Evolutionary conservation across 2,113 vertebrate genomes (phyloP).

Genomic region (western clawed frog (Xenopus tropicalis)): DNA sequence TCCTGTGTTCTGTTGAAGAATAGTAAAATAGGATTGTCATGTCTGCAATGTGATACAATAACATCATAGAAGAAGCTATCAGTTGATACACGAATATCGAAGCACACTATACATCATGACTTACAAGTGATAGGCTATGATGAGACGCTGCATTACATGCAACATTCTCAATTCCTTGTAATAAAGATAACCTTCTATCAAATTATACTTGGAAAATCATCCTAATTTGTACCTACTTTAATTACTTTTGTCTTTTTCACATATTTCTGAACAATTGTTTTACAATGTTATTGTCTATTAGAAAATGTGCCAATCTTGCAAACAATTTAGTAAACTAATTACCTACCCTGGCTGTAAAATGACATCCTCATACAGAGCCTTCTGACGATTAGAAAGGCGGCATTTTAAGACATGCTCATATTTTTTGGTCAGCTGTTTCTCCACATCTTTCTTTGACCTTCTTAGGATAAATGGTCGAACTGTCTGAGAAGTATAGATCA

Average conservation of each 20-base stretch:
- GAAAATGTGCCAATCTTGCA: not conserved
- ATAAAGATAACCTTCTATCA: too few species aligned
- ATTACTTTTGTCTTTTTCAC: too few species aligned
- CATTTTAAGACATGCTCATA: slow-evolving; percentile 90
- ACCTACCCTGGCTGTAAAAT: slow-evolving; percentile 80
- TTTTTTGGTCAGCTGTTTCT: slow-evolving; percentile 89
- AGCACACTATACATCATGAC: too few species aligned
- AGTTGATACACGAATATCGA: too few species aligned
- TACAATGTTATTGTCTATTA: too few species aligned
- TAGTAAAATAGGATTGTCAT: not conserved
- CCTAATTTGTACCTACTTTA: too few species aligned
- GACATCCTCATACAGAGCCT: slow-evolving; percentile 87
- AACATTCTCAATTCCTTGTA: too few species aligned
- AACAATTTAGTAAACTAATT: not conserved
- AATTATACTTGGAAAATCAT: too few species aligned
- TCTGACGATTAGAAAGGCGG: slow-evolving; percentile 82
- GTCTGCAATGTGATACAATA: not conserved
- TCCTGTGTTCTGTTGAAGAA: slow-evolving; percentile 74
- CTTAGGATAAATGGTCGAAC: slow-evolving; percentile 89
- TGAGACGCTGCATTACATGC: too few species aligned
- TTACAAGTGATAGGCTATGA: too few species aligned
- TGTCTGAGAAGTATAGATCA: slow-evolving; percentile 64
- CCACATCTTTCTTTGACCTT: slow-evolving; percentile 87
- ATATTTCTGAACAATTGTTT: too few species aligned
- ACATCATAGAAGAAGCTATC: too few species aligned